Conservation (phyloP, 2,797 vertebrate species). For the Sternarchorhynchus goeldii region DNA sequence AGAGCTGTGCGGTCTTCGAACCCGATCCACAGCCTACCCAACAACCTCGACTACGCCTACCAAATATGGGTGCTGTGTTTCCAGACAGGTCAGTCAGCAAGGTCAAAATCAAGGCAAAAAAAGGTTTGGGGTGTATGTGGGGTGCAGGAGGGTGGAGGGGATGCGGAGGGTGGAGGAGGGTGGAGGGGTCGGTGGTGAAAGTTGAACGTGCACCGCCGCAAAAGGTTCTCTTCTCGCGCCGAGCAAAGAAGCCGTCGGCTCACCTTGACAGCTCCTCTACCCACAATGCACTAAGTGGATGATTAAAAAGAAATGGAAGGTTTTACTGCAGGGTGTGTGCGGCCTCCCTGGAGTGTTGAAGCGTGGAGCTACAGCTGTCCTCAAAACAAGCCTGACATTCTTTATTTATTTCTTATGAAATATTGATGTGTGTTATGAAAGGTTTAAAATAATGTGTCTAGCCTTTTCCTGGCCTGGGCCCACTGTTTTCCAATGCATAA, state of each 20-base stretch:
- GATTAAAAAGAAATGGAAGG: conserved; percentile 99
- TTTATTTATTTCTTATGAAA: conserved; percentile 99
- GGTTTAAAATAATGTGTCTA: conserved; percentile 99
- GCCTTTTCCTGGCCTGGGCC: conserved; percentile 80
- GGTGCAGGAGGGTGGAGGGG: conserved; percentile 27
- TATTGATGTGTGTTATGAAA: conserved; percentile 99
- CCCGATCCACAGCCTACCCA: background rate
- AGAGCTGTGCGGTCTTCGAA: background rate
- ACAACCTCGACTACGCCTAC: conserved; percentile 15
- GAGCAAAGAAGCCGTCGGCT: conserved; percentile 74
- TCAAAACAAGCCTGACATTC: conserved; percentile 98
- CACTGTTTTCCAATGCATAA: conserved; percentile 99
- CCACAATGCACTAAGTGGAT: conserved; percentile 98
- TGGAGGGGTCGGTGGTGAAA: conserved; percentile 54
- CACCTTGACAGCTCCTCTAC: conserved; percentile 94
- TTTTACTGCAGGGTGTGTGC: conserved; percentile 93
- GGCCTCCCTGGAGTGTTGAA: conserved; percentile 91
- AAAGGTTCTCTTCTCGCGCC: conserved; percentile 56
- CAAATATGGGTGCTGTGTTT: background rate
- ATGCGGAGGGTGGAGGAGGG: conserved; percentile 15
- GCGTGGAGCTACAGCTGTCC: conserved; percentile 98
- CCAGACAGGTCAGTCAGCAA: background rate
- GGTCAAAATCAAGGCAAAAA: conserved; percentile 26
- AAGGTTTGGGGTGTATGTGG: no score
- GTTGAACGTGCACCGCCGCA: conserved; percentile 31